Evolutionary conservation across 2,888 invertebrate species (phyloP), one percentile per base, ranked within the genome.

Genomic region (Thereva nobilitata): DNA sequence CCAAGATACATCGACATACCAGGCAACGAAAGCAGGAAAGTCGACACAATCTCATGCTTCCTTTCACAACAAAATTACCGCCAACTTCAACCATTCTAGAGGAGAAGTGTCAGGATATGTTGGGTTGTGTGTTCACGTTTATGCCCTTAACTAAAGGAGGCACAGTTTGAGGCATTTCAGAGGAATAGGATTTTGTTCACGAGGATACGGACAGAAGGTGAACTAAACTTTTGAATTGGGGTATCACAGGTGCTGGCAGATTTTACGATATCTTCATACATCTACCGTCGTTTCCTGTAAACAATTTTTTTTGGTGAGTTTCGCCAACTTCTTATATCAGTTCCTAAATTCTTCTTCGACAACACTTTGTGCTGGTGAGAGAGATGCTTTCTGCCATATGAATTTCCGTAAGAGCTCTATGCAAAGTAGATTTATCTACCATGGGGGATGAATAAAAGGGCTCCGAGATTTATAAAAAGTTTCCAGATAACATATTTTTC

Each of bases 401-500:
- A 40, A 41, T 40, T 61, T 47, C 45, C 47, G 52, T 50, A 12
- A 41, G 42, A n/a, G 45, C 44, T 40, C 45, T 45, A 67, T 56
- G 56, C 56, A 55, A 55, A 67, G 56, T 64, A 49, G 67, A 67
- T 67, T 67, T 67, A 67, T 67, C 67, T 64, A n/a, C 52, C 23
- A 23, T 23, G 55, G 38, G 64, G 67, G 67, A 64, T 67, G 67
- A 64, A 64, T 64, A 63, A 63, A 50, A 56, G 64, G 57, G 53
- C 59, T n/a, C 67, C 59, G 50, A 68, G 67, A 68, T 68, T 68
- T 68, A 57, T 57, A 57, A 68, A 23, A 68, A 68, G 64, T 68
- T 68, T 68, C 38, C 53, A 68, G 67, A 68, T 68, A 68, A 68
- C 67, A 68, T 68, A 68, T 68, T 64, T 68, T 61, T 64, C 56